Base-by-base conservation (phyloP, 2,888 invertebrate species). In the Heliconius hortense region DNA sequence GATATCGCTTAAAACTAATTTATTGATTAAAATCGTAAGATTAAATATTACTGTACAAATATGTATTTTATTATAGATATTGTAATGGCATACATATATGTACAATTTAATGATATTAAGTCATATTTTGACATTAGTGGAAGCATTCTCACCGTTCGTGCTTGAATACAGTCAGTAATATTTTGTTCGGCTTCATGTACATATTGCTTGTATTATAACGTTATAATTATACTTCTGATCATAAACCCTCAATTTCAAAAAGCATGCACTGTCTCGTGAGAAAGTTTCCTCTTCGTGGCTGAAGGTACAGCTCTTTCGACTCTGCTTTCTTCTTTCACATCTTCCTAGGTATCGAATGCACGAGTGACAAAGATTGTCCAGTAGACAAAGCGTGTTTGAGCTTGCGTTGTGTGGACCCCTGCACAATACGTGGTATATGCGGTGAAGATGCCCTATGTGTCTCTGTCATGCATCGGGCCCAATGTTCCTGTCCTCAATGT, bases 381-480 rank as follows among this genome's bases (percentile, higher is more conserved):
- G 96, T 96, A 94, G 97, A 98, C 94, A 97, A 97, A 95, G 97
- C 97, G 90, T 98, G 98, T 95, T 96, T 97, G 94, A 97, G 97
- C 94, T 96, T 96, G 93, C 97, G 97, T 94, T 98, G 98, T 94
- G 95, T 97, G 93, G 97, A 98, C 94, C 98, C 98, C 81, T 98
- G 98, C 94, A 96, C 96, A 87, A 95, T 98, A 87, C 96, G 97
- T 84, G 98, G 97, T 85, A 97, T 96, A 82, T 98, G 98, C 90
- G 98, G 98, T 82, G 95, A 96, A 85, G 98, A 98, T 92, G 98
- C 98, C 79, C 95, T 98, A 79, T 98, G 98, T 91, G 96, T 96
- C 85, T 96, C 97, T 77, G 95, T 97, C 80, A 94, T 97, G 88
- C 98, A 98, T 93, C 96, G 96, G 85, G 97, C 98, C 68, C 96